phyloP scores from a whole-genome alignment of 2,888 invertebrate species.

The Leptinotarsa peninsularis region DNA sequence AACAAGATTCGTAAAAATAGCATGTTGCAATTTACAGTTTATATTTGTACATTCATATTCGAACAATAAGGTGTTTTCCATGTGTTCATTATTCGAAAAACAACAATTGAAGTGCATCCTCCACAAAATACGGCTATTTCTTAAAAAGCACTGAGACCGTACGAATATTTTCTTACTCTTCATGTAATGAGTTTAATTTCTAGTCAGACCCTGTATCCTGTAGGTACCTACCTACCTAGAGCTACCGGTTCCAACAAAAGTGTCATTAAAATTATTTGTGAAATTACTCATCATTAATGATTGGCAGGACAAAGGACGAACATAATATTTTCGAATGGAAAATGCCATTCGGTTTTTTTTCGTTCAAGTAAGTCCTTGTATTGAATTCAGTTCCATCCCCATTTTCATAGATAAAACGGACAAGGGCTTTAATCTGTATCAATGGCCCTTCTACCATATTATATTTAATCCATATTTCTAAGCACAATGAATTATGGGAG shows the following conservation, averaged over 20 bases:
- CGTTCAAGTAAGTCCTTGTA: conserved; percentile 44
- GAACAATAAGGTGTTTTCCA: too few species aligned
- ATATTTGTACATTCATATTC: too few species aligned
- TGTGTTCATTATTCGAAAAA: too few species aligned
- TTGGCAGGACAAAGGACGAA: conserved; percentile 62
- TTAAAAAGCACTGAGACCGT: neutral
- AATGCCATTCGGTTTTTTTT: conserved; percentile 55
- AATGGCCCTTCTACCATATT: conserved; percentile 59
- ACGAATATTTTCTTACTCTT: neutral
- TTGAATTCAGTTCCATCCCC: conserved; percentile 58
- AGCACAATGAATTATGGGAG: conserved; percentile 62
- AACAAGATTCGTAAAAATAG: too few species aligned
- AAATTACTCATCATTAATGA: conserved; percentile 57
- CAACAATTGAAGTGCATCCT: too few species aligned
- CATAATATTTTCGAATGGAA: conserved; percentile 57
- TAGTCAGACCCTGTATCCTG: conserved; percentile 31
- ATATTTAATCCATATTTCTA: conserved; percentile 59
- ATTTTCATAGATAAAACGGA: conserved; percentile 58
- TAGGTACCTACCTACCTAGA: conserved; percentile 29
- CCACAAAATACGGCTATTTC: too few species aligned
- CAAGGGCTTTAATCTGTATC: conserved; percentile 60
- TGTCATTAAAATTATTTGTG: conserved; percentile 50
- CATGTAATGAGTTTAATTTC: neutral
- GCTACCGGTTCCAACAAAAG: conserved; percentile 43
- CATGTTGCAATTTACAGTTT: too few species aligned